Conservation (phyloP, 35 echinoderm and acorn worm species). For the Apostichopus japonicus region DNA sequence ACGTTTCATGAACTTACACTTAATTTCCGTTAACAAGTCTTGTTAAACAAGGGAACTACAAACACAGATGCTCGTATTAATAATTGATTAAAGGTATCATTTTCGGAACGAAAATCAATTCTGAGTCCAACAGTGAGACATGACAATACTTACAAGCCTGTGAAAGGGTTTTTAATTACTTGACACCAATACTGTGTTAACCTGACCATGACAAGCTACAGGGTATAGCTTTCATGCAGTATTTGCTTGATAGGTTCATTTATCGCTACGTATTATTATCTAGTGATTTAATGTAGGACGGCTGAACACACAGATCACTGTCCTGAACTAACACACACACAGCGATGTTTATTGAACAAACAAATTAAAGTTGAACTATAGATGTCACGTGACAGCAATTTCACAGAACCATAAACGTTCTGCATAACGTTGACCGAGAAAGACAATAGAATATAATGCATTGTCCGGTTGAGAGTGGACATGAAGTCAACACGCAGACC, state of each 20-base stretch:
- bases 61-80: constrained; percentile 19
- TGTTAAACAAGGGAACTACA: constrained; percentile 39
- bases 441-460: too few species aligned
- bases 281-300: background rate
- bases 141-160: constrained; percentile 33
- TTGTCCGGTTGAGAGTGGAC: too few species aligned
- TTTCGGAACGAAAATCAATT: constrained; percentile 34
- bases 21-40: background rate
- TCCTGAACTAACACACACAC: too few species aligned
- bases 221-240: background rate
- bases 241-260: background rate
- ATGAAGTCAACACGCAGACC: too few species aligned
- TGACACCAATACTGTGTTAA: background rate
- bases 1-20: background rate
- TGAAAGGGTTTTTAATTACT: constrained; percentile 31
- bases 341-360: constrained; percentile 4
- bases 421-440: too few species aligned
- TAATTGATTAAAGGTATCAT: constrained; percentile 18
- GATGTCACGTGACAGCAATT: constrained; percentile 7
- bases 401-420: background rate
- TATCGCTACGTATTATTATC: background rate
- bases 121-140: constrained; percentile 6
- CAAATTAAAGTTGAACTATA: background rate
- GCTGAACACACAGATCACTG: constrained; percentile 1
- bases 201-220: constrained; percentile 4